Evolutionary conservation across 2,797 vertebrate species (phyloP), one percentile per base, ranked within the genome.

Genomic region (Xyrichtys novacula): DNA sequence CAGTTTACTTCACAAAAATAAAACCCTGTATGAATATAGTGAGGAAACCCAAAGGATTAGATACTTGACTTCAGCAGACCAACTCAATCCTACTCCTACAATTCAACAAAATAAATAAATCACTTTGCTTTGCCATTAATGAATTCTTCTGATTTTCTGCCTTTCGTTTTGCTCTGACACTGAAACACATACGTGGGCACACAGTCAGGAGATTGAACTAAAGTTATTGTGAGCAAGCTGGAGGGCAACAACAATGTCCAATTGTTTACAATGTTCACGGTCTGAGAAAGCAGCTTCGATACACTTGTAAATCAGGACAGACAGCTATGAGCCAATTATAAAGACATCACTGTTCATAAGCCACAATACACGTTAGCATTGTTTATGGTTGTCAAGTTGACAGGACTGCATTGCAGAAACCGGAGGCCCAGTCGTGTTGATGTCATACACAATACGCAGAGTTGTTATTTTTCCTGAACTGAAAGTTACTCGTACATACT

Each of bases 301-400:
- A 70, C 76, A 77, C 78, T 83, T 87, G 84, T 84, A 84, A 86
- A 86, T 86, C 71, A 76, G 78, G 61, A 75, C 49, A 60, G 79
- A 83, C 74, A 81, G 85, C 40, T 26, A 20, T 32, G 57, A 66
- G 73, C 75, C 69, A 85, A 88, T 89, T 88, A 88, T 73, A 67
- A 42, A 55, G 50, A 77, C n/a, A 60, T 83, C 83, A 74, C 71
- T 61, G 70, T 69, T 69, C 74, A 82, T 76, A 77, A 79, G 71
- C 52, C 49, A 72, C 36, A 66, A 66, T 44, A 63, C 76, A 74
- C 59, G 62, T 74, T 78, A 54, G 53, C 14, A 11, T 59, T 76
- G 39, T 60, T 67, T 50, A 28, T 66, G 55, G 63, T 60, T 78
- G 76, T 83, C 83, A 81, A 52, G 40, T 54, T 47, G 61, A 61